Evolutionary conservation across 2,888 invertebrate genomes (phyloP), one percentile per base, ranked within the genome.

Genomic region (Mellilla xanthometata): DNA sequence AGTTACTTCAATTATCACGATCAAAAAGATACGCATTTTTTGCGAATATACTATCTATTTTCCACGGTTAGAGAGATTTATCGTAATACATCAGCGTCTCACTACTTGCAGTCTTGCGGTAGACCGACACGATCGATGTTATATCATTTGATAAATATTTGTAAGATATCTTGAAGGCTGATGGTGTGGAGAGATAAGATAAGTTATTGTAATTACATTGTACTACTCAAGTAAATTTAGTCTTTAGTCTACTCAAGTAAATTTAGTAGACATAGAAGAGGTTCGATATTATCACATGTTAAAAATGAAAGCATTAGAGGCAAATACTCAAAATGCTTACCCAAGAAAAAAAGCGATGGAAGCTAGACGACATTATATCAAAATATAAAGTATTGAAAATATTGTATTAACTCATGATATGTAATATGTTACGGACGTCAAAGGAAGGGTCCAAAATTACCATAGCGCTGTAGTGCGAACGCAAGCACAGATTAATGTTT

Each of bases 121-220:
- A 52, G 50, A 39, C 45, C 41, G 24, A 41, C 34, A 48, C 34
- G 33, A 44, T 34, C 34, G 46, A 52, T 46, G 26, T 41, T 36
- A 41, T 51, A 57, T 46, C 40, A 35, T 13, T 50, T 54, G 52
- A 62, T 62, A 65, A 63, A 60, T 62, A 58, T 67, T 59, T 68
- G 59, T 55, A 58, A 62, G 57, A 43, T 58, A 60, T 57, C 36
- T 62, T 61, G 62, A 76, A 79, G 72, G 73, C 39, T 64, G 72
- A 67, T 65, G 31, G 33, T 63, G 33, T 63, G 75, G 77, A 76
- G 66, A 77, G 73, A 76, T 72, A 51, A 70, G 52, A 60, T 58
- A 56, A 56, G 38, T 10, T n/a, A 31, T 45, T 10, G 44, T 52
- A 56, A 57, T 54, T 58, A 54, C 44, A 49, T 39, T 42, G 50